phyloP scores from a whole-genome alignment of 2,888 invertebrate genomes.

The Sminthurides aquaticus region DNA sequence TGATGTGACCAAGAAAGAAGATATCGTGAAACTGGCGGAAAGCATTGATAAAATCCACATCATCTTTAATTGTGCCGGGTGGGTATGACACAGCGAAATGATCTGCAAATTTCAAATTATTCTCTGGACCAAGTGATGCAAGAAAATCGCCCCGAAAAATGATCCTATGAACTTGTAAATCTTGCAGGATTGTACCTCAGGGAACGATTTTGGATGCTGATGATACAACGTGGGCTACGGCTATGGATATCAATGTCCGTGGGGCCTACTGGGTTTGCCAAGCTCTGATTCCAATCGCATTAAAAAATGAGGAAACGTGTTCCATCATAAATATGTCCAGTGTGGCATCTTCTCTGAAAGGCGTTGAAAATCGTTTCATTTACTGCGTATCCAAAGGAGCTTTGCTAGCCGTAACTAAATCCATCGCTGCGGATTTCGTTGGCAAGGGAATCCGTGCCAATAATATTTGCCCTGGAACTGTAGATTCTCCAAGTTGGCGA shows the following conservation, averaged over 20 bases:
- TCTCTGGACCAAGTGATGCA: background rate
- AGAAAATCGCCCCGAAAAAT: background rate
- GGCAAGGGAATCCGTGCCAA: constrained; percentile 43
- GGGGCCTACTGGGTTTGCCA: constrained; percentile 44
- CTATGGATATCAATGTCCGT: constrained; percentile 44
- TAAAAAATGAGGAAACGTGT: constrained; percentile 26
- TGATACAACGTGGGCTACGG: constrained; percentile 42
- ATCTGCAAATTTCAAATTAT: background rate
- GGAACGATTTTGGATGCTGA: constrained; percentile 43
- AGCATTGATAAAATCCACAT: constrained; percentile 41
- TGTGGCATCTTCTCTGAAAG: constrained; percentile 43
- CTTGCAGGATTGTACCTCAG: constrained; percentile 42
- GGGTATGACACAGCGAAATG: constrained; percentile 2
- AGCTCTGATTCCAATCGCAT: constrained; percentile 43
- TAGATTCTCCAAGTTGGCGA: constrained; percentile 41
- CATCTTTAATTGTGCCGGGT: constrained; percentile 45
- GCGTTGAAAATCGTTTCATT: constrained; percentile 42
- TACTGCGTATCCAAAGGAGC: constrained; percentile 45
- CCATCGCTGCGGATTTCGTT: constrained; percentile 44
- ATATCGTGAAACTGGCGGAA: constrained; percentile 36
- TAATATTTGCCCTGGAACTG: constrained; percentile 44
- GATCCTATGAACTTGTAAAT: background rate
- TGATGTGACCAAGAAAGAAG: constrained; percentile 43
- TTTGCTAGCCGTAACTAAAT: constrained; percentile 44
- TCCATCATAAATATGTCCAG: constrained; percentile 45